Evolutionary conservation across 2,113 vertebrate genomes (phyloP), one percentile per base, ranked within the genome.

Genomic region (Paradisaea rubra): DNA sequence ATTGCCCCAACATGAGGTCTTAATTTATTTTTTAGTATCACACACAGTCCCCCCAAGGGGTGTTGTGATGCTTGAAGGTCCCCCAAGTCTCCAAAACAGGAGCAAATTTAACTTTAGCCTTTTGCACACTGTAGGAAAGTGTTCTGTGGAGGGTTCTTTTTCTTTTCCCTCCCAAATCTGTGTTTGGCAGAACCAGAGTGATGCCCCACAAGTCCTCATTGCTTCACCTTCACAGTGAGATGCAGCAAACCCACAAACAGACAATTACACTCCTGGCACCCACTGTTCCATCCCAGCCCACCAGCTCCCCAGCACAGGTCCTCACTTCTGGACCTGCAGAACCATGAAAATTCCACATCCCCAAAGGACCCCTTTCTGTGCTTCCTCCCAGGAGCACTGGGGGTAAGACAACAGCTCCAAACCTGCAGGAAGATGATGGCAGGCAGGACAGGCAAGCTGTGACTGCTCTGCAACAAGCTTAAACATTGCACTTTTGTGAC

Each of bases 11-110:
- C 81, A 86, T 30, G 15, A 93, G 49, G 4, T 57, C 49, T 63
- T 91, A 89, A 82, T 91, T 93, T 66, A 60, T 47, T 63, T 90
- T 81, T 91, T 80, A 86, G 42, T 61, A 77, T 80, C 41, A 53
- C 3, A 2, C 15, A 54, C 10, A 45, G 10, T 39, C 2, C 5
- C 28, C 31, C 20, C 1, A 0, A 72, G 89, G 49, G 15, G 3
- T 79, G n/a, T 23, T 89, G 30, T 41, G 44, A n/a, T 81, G 59
- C 56, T 52, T 59, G 66, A 92, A 95, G 39, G 24, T 73, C 24
- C 13, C 35, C 21, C 11, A 13, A 20, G 45, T 65, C 54, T 82
- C 63, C 54, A 52, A 68, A 86, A 31, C 2, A 70, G n/a, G 7
- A 72, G 3, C 57, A 54, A 60, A 47, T 61, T 57, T 64, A n/a